Percentiles rank a stretch among this genome's conserved stretches.
Conservation (phyloP, 2,888 invertebrate species). For the Zele albiditarsus region DNA sequence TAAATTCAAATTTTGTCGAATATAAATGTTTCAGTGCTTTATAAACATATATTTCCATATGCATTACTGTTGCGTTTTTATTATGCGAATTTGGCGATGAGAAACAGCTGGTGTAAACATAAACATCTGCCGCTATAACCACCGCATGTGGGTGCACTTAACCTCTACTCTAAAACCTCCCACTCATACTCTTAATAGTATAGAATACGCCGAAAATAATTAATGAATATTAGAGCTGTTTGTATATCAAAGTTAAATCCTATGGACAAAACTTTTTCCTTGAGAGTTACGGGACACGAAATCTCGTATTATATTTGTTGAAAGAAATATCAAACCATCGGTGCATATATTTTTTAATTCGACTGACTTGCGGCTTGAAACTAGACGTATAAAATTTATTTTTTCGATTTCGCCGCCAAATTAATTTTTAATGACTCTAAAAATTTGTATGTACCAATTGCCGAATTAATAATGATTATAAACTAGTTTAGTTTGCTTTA, state of each 20-base stretch:
- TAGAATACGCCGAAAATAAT: not conserved
- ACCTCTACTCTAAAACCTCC: not conserved
- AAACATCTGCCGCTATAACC: slow-evolving; percentile 18
- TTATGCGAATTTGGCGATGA: slow-evolving; percentile 32
- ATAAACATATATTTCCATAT: slow-evolving; percentile 1
- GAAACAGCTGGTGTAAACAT: slow-evolving; percentile 31
- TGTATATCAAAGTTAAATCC: slow-evolving; percentile 14
- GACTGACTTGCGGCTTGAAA: too few species aligned
- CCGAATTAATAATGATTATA: too few species aligned
- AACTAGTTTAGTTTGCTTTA: too few species aligned
- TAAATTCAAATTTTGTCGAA: not conserved
- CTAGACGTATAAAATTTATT: too few species aligned
- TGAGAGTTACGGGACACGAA: not conserved
- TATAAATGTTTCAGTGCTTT: not conserved
- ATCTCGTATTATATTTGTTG: not conserved
- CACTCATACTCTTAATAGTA: not conserved
- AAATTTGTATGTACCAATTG: too few species aligned
- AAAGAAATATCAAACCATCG: too few species aligned
- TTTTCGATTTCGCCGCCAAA: too few species aligned
- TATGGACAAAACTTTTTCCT: not conserved
- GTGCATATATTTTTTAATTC: too few species aligned
- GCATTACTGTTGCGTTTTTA: slow-evolving; percentile 10
- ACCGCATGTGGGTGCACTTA: slow-evolving; percentile 18
- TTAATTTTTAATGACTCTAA: too few species aligned
- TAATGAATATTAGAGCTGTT: slow-evolving; percentile 16